Evolutionary conservation across 1,140 invertebrate genomes (phyloP).

Genomic region (Hyles vespertilio): DNA sequence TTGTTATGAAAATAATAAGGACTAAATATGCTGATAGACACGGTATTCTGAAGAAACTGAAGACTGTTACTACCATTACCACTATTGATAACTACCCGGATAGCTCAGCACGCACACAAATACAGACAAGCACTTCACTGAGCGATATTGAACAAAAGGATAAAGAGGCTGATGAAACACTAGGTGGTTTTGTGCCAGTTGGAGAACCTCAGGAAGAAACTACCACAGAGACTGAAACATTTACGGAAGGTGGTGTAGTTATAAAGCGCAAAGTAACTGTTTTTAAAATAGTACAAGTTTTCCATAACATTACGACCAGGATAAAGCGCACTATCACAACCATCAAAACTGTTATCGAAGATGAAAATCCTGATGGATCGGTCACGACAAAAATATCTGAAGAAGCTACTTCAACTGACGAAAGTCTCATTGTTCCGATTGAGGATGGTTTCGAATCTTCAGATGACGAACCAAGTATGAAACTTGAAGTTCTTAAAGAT

Average conservation of each 20-base stretch:
- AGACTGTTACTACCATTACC: constrained; percentile 49
- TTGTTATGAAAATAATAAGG: constrained; percentile 38
- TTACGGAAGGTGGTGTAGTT: constrained; percentile 8
- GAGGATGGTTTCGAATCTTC: neutral
- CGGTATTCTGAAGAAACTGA: constrained; percentile 43
- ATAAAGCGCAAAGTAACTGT: constrained; percentile 27
- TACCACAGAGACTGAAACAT: constrained; percentile 8
- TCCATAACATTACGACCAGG: constrained; percentile 1
- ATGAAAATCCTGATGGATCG: constrained; percentile 42
- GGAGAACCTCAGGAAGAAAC: constrained; percentile 12
- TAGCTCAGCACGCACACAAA: constrained; percentile 38
- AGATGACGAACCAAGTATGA: neutral
- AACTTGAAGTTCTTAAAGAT: neutral
- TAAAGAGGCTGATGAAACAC: neutral
- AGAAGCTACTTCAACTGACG: constrained; percentile 9
- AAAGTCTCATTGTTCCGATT: constrained; percentile 1
- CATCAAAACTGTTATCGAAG: constrained; percentile 38
- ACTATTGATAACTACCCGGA: constrained; percentile 53
- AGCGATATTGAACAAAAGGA: constrained; percentile 29
- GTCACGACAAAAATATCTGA: constrained; percentile 12
- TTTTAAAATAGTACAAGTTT: constrained; percentile 27
- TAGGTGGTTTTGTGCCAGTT: constrained; percentile 8
- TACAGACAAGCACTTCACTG: constrained; percentile 35
- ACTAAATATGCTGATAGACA: constrained; percentile 39
- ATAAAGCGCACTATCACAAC: constrained; percentile 37